Conservation (phyloP, 2,797 vertebrate genomes). For the Valencia hispanica region DNA sequence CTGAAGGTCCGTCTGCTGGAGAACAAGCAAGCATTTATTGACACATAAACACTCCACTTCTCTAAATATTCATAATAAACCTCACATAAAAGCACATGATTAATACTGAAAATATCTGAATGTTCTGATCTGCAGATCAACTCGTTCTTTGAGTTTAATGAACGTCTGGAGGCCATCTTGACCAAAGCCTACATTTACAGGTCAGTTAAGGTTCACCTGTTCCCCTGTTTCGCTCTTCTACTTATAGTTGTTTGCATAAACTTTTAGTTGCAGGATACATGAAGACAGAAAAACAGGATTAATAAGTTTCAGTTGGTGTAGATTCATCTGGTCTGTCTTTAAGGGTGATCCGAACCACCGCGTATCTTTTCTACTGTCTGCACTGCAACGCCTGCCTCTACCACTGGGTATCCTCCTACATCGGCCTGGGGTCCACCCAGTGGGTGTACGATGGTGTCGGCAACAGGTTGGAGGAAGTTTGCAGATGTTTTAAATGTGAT, state of each 20-base stretch:
- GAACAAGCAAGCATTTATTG: neutral
- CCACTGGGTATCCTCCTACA: slow-evolving; percentile 90
- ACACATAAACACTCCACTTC: neutral
- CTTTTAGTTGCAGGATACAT: neutral
- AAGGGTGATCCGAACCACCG: slow-evolving; percentile 95
- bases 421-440: slow-evolving; percentile 87
- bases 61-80: neutral
- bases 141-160: slow-evolving; percentile 98
- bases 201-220: slow-evolving; percentile 80
- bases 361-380: slow-evolving; percentile 93
- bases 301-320: neutral
- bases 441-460: slow-evolving; percentile 94
- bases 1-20: slow-evolving; percentile 87
- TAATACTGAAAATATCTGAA: too few relatives aligned
- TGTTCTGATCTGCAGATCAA: slow-evolving; percentile 80
- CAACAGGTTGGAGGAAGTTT: slow-evolving; percentile 91
- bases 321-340: neutral
- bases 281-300: neutral
- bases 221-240: neutral
- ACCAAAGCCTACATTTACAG: slow-evolving; percentile 98
- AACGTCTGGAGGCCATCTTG: slow-evolving; percentile 92
- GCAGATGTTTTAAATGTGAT: neutral
- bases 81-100: neutral
- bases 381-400: slow-evolving; percentile 96
- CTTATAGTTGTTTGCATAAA: too few relatives aligned